Base-by-base conservation (phyloP, 2,113 vertebrate genomes). In the Sebastes fasciatus region DNA sequence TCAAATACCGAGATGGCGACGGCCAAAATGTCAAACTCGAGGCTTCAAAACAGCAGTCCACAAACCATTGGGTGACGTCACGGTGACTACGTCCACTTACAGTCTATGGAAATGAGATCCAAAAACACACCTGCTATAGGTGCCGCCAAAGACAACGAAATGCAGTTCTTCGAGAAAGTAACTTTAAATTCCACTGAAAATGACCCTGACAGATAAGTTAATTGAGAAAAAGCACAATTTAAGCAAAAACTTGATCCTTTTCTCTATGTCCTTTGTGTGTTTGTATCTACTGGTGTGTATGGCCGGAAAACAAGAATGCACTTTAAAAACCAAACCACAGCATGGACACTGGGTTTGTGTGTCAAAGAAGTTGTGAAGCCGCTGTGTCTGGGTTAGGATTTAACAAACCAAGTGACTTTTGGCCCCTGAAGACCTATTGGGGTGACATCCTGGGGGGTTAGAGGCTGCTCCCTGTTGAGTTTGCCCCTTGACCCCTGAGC, bases 401-500 rank as follows among this genome's bases (percentile, higher is more conserved):
- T 73, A 86, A 93, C 89, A 91, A 92, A 89, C 74, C 64, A 8
- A 71, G 89, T 92, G 90, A 93, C 92, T 91, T 89, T 90, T 86
- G 71, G 76, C 84, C 89, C 82, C 83, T 55, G 74, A 13, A 82
- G 73, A 23, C 80, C 63, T 72, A 52, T 74, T 57, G 74, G 81
- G 83, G 49, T 70, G 83, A 84, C 87, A 78, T 89, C 89, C 86
- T 63, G 75, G 79, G 86, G 86, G 84, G 63, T 79, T 74, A 78
- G 66, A 54, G 83, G 57, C 81, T 74, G 85, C 90, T 86, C 89
- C 89, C 91, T 90, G 88, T 88, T 89, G 87, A 91, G 92, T 82
- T 88, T 82, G 93, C 88, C 91, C 93, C 84, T 71, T 87, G 82
- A 93, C 93, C 94, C 81, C 75, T 82, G 71, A 82, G 90, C 91